Conservation (phyloP, 1,140 invertebrate genomes). For the Drosophila carrolli region DNA sequence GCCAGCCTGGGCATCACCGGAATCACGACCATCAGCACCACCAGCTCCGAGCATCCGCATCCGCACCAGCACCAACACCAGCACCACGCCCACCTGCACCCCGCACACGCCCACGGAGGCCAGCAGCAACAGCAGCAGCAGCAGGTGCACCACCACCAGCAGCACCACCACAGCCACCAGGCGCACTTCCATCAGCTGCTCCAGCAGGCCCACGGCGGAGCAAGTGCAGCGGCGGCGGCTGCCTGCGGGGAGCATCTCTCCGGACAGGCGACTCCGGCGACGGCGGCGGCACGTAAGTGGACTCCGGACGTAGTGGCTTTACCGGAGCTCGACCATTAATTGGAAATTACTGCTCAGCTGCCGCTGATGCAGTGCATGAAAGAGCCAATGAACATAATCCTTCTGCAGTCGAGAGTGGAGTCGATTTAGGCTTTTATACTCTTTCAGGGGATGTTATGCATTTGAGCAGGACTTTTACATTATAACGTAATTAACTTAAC, state of each 20-base stretch:
- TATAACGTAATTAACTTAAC: neutral
- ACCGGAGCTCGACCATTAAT: conserved; percentile 21
- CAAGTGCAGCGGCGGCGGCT: conserved; percentile 45
- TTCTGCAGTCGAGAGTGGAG: conserved; percentile 8
- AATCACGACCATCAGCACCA: conserved; percentile 51
- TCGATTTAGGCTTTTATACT: neutral
- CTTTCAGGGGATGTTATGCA: neutral
- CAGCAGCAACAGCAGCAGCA: conserved; percentile 33
- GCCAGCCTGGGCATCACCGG: conserved; percentile 49
- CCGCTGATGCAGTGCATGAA: conserved; percentile 12
- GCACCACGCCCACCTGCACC: conserved; percentile 47
- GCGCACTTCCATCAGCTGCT: conserved; percentile 72
- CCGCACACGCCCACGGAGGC: conserved; percentile 26
- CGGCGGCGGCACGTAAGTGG: conserved; percentile 72
- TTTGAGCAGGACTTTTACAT: neutral
- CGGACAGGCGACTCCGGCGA: conserved; percentile 65
- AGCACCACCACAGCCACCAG: conserved; percentile 62
- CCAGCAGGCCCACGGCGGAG: conserved; percentile 66
- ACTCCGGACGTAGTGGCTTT: conserved; percentile 18
- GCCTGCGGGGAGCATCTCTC: conserved; percentile 70
- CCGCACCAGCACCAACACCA: conserved; percentile 48
- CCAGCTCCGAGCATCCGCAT: conserved; percentile 40
- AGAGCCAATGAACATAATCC: conserved; percentile 29
- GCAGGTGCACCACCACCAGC: conserved; percentile 30
- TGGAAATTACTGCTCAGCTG: conserved; percentile 35